Base-by-base conservation (phyloP, 2,113 vertebrate genomes). In the Albula goreensis region DNA sequence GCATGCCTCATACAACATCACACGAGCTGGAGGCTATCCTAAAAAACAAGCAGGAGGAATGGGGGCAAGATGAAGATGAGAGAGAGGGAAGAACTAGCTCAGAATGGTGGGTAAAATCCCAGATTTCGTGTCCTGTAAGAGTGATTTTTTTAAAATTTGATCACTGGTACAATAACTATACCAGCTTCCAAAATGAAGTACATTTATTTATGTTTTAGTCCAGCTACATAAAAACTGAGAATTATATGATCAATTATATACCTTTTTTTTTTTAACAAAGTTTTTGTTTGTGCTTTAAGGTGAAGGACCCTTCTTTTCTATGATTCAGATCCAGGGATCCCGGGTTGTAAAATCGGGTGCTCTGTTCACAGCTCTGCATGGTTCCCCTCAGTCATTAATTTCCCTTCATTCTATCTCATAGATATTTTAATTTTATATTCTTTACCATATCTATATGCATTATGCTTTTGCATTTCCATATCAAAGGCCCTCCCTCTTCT, bases 401-500 rank as follows among this genome's bases (percentile, higher is more conserved):
- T 82, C 13, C 22, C 11, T 51, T 84, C 7, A 53, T 41, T 25
- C 49, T 53, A 4, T 25, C 31, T 78, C 31, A 78, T 25, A 77
- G 70, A n/a, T 31, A 74, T 74, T 74, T 74, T 31, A 22, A 31
- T 74, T 22, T 22, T 74, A 74, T 74, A 31, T 5, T 31, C 70
- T 8, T 74, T 19, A 31, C 22, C 22, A 25, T 56, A 25, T 81
- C 53, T 56, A 80, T 74, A 49, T 80, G 52, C 57, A 1, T n/a
- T 41, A 41, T 41, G 74, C 31, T 31, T 74, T 88, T 51, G 52
- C 66, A 83, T 86, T 86, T 83, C 74, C 81, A 86, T 74, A 86
- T 86, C 86, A 86, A 86, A 86, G 66, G 52, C 41, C 22, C 17
- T 49, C 70, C 48, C 19, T 82, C 66, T 48, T 77, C 81, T 82